Percentiles rank a stretch among this genome's conserved stretches.
Evolutionary conservation across 2,888 invertebrate species (phyloP).

Genomic region (Euplagia quadripunctaria): DNA sequence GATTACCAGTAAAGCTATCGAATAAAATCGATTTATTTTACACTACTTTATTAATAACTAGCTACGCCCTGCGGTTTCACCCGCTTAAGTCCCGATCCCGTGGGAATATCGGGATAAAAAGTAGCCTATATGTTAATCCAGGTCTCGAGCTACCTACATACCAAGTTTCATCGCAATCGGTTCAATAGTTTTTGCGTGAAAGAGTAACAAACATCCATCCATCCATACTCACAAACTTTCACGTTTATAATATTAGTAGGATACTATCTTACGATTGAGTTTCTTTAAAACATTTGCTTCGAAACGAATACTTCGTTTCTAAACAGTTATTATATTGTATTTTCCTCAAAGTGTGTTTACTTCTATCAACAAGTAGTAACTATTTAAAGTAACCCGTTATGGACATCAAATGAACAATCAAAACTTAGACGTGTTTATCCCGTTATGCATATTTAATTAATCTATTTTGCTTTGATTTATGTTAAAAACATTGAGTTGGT

Average conservation of each 20-base stretch:
- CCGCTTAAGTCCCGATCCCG: no score
- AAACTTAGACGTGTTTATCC: background rate
- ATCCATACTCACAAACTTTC: no score
- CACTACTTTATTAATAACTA: background rate
- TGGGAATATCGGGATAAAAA: no score
- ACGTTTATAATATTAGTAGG: no score
- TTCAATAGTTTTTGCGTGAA: no score
- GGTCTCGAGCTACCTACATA: no score
- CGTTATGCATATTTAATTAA: background rate
- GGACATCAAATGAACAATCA: background rate
- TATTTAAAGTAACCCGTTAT: background rate
- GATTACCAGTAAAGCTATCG: background rate
- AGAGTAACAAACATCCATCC: no score
- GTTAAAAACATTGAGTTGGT: no score
- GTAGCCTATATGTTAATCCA: no score
- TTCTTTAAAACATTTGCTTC: background rate
- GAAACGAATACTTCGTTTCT: background rate
- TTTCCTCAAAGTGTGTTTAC: background rate
- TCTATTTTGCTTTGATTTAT: no score
- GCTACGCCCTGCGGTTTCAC: no score
- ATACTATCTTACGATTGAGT: background rate
- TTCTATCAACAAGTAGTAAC: background rate
- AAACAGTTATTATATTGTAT: background rate
- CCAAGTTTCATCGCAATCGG: no score
- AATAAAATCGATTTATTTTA: slow-evolving; percentile 6